Conservation (phyloP, 2,113 vertebrate genomes). For the Aldabrachelys gigantea region DNA sequence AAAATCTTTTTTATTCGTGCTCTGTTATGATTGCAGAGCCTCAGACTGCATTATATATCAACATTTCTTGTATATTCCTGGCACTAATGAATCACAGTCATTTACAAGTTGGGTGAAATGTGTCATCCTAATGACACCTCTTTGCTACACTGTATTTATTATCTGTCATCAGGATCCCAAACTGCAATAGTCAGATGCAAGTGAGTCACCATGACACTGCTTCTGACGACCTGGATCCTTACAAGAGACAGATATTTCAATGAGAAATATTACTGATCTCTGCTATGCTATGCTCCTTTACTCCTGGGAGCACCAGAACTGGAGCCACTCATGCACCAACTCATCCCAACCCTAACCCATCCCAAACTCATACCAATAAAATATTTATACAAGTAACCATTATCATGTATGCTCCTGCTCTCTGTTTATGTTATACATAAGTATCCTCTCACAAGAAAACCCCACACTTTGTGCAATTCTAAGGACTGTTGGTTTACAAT, state of each 20-base stretch:
- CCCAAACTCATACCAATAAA: neutral
- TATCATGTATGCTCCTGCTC: neutral
- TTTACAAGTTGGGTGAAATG: neutral
- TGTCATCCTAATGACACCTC: neutral
- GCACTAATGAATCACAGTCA: slow-evolving; percentile 44
- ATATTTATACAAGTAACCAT: rapidly evolving
- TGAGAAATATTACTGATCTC: neutral
- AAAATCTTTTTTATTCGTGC: neutral
- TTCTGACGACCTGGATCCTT: neutral
- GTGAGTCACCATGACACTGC: rapidly evolving
- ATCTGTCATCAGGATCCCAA: slow-evolving; percentile 56
- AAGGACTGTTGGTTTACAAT: neutral
- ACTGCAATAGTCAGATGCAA: neutral
- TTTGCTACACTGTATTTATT: slow-evolving; percentile 42
- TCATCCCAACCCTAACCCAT: neutral
- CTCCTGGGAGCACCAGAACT: neutral
- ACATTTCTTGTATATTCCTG: neutral
- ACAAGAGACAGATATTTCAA: neutral
- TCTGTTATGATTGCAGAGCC: neutral
- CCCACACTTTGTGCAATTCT: neutral
- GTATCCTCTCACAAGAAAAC: neutral
- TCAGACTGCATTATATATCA: neutral
- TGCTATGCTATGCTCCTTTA: neutral
- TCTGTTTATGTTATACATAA: neutral
- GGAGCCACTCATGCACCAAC: neutral